Evolutionary conservation across 2,888 invertebrate species (phyloP).

Genomic region (Colletes collaris): DNA sequence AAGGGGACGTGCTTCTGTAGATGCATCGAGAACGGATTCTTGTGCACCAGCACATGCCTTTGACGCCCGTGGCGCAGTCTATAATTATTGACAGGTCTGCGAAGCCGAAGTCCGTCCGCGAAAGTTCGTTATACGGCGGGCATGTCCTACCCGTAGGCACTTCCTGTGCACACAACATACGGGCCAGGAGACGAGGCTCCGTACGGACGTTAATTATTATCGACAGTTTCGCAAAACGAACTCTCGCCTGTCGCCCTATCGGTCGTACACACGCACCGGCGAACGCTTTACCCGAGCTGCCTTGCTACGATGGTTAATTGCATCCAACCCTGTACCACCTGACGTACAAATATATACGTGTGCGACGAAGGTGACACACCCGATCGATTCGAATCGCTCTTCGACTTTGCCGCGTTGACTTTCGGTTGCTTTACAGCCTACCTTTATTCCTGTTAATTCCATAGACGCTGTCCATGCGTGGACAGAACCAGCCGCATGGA

Average conservation of each 20-base stretch:
- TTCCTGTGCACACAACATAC: slow-evolving; percentile 57
- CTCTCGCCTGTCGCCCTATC: slow-evolving; percentile 59
- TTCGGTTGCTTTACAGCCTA: not conserved
- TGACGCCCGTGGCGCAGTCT: slow-evolving; percentile 50
- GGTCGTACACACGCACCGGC: slow-evolving; percentile 55
- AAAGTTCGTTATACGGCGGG: slow-evolving; percentile 69
- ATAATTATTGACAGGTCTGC: slow-evolving; percentile 71
- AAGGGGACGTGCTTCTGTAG: not conserved
- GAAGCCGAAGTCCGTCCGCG: slow-evolving; percentile 69
- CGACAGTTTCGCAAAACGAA: slow-evolving; percentile 69
- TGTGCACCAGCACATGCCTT: slow-evolving; percentile 24
- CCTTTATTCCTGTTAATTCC: slow-evolving; percentile 6
- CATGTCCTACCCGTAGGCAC: slow-evolving; percentile 65
- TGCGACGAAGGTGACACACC: slow-evolving; percentile 27
- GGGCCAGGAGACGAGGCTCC: slow-evolving; percentile 48
- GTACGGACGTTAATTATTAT: slow-evolving; percentile 69
- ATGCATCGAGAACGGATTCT: slow-evolving; percentile 23
- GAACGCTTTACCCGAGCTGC: slow-evolving; percentile 49
- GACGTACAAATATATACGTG: slow-evolving; percentile 29
- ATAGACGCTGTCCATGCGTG: not conserved
- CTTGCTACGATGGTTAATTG: slow-evolving; percentile 62
- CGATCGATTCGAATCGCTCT: slow-evolving; percentile 35
- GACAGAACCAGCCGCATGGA: not conserved
- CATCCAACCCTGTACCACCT: slow-evolving; percentile 52
- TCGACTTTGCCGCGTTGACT: slow-evolving; percentile 18